Base-by-base conservation (phyloP, 1,140 invertebrate species). In the Patella vulgata region DNA sequence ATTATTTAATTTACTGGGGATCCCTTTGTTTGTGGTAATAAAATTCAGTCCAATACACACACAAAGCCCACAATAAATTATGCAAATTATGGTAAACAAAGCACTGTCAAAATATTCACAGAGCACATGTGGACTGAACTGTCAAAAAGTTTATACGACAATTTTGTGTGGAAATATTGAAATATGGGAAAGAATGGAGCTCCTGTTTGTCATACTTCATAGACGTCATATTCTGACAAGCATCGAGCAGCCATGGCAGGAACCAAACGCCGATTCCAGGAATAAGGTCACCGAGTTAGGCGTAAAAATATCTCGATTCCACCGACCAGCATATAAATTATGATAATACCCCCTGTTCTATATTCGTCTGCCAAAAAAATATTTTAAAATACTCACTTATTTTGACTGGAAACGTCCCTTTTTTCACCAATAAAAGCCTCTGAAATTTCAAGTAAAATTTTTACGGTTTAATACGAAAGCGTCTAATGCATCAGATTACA, bases 281-380 rank as follows among this genome's bases (percentile, higher is more conserved):
- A 23, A 44, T 44, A n/a, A 23, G 25, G 19, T 44, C 25, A 23
- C 43, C n/a, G n/a, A n/a, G 25, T 11, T n/a, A 44, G 25, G 25
- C 43, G n/a, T n/a, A n/a, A 6, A 44, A 44, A 44, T n/a, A 23
- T 1, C 25, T 17, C 17, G 8, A 44, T 6, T 44, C n/a, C 43
- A 47, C 46, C 54, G 57, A 51, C 51, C 52, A 57, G 27, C 52
- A 51, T 21, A 69, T 69, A 69, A 69, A 69, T 69, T 69, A 69
- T 69, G 67, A 33, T 69, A 69, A 69, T 64, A 59, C 43, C 44
- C 75, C 75, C 78, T 70, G 66, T 68, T 70, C 66, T 66, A 40
- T 52, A 57, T 52, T 42, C 43, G n/a, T 55, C 23, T 55, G 52
- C 43, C 52, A 55, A 14, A n/a, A 42, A 42, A 27, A 14, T 11